Evolutionary conservation across 1,140 invertebrate species (phyloP).

Genomic region (Mamestra configurata): DNA sequence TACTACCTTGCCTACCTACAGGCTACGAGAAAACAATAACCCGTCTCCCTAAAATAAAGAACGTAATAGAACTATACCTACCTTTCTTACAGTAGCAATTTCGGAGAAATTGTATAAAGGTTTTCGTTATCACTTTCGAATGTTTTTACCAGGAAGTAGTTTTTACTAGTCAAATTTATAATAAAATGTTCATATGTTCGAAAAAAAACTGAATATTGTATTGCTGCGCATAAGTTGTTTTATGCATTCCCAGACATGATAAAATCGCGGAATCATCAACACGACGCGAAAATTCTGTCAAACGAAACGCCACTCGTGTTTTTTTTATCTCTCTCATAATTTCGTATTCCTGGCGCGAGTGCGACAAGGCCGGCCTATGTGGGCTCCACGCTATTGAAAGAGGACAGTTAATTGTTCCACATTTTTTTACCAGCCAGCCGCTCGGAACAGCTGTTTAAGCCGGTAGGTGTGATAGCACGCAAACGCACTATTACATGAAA

Average conservation of each 20-base stretch:
- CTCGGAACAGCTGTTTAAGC: slow-evolving; percentile 84
- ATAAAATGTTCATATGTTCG: no score
- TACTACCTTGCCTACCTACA: not conserved
- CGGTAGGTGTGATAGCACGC: slow-evolving; percentile 65
- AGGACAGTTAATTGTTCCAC: slow-evolving; percentile 82
- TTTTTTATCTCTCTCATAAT: slow-evolving; percentile 67
- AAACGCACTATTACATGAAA: slow-evolving; percentile 2
- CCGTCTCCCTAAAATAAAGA: not conserved
- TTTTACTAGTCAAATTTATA: no score
- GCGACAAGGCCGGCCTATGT: slow-evolving; percentile 69
- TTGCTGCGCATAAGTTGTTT: not conserved
- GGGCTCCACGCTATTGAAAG: slow-evolving; percentile 71
- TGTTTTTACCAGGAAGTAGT: no score
- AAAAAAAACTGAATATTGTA: no score
- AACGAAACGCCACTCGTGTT: slow-evolving; percentile 57
- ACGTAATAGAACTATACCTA: not conserved
- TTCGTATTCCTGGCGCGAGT: slow-evolving; percentile 54
- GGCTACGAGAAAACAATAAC: not conserved
- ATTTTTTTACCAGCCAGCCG: slow-evolving; percentile 85
- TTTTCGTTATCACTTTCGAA: no score
- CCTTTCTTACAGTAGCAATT: not conserved
- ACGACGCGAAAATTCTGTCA: slow-evolving; percentile 3
- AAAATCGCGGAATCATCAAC: slow-evolving; percentile 26
- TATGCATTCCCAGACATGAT: not conserved
- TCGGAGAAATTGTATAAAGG: no score